A percentile compares a stretch with the other conserved stretches of the same genome.
Conservation (phyloP, 2,797 vertebrate genomes). For the Antrozous pallidus region DNA sequence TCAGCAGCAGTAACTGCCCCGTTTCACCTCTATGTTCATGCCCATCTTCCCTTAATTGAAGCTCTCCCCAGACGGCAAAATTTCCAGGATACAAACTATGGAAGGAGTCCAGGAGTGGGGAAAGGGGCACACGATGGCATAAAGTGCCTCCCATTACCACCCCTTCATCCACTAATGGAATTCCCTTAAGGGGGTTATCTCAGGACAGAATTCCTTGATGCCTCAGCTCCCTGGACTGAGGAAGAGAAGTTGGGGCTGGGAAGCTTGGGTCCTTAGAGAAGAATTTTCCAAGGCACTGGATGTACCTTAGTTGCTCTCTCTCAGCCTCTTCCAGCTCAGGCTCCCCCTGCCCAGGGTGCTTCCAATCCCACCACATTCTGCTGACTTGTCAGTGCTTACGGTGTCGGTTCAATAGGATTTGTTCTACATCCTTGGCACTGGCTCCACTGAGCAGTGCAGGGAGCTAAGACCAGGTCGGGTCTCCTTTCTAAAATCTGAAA, state of each 20-base stretch:
- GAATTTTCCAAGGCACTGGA: not conserved
- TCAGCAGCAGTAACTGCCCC: not conserved
- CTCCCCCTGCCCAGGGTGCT: not conserved
- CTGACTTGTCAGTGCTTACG: not conserved
- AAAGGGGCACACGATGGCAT: not conserved
- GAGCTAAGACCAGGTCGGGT: slow-evolving; percentile 53
- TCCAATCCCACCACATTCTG: too few species aligned
- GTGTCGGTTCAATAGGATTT: slow-evolving; percentile 86
- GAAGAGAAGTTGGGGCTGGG: not conserved
- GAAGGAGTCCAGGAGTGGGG: not conserved
- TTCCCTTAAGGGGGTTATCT: not conserved
- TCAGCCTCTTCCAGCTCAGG: not conserved
- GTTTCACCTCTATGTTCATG: not conserved
- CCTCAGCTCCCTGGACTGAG: not conserved
- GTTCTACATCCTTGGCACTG: slow-evolving; percentile 88
- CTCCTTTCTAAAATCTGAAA: slow-evolving; percentile 81
- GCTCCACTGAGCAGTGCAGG: slow-evolving; percentile 88
- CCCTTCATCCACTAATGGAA: not conserved
- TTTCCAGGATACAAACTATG: not conserved
- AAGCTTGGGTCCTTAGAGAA: not conserved
- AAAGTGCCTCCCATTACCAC: not conserved
- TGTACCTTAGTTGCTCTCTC: not conserved
- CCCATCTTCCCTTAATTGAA: not conserved
- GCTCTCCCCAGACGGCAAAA: too few species aligned
- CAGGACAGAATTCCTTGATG: not conserved